Conservation (phyloP, 2,888 invertebrate species). For the Bedellia somnulentella region DNA sequence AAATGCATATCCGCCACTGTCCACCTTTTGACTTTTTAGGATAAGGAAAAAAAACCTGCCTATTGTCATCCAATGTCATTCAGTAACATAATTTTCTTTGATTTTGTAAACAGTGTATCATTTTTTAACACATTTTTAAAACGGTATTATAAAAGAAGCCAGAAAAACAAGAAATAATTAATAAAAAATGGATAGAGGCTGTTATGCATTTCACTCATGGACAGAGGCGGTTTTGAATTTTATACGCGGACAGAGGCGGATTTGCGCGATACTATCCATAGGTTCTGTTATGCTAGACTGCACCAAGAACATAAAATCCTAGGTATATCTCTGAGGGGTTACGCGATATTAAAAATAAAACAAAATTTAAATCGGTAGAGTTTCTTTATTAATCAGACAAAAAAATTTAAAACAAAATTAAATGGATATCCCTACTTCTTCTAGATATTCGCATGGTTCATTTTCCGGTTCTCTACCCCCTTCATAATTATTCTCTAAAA, state of each 20-base stretch:
- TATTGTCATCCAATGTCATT: conserved; percentile 1
- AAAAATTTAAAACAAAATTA: conserved; percentile 1
- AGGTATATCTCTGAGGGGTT: conserved; percentile 1
- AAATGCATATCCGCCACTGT: too few relatives aligned
- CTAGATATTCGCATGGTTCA: too few relatives aligned
- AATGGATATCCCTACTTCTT: too few relatives aligned
- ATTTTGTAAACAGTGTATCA: background rate
- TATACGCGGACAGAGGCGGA: conserved; percentile 1
- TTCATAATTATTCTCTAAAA: too few relatives aligned
- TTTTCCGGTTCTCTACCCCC: too few relatives aligned
- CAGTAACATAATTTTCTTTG: conserved; percentile 1
- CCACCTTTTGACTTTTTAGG: conserved; percentile 1
- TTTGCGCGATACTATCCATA: conserved; percentile 1
- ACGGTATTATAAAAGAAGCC: conserved; percentile 1
- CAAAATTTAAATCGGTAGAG: background rate
- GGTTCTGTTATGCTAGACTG: conserved; percentile 1
- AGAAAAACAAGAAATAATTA: too few relatives aligned
- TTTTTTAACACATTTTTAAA: conserved; percentile 1
- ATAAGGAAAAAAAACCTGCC: conserved; percentile 1
- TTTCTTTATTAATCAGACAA: conserved; percentile 1
- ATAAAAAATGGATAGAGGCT: too few relatives aligned
- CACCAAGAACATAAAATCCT: conserved; percentile 1
- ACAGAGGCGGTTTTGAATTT: conserved; percentile 1
- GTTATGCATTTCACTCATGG: too few relatives aligned
- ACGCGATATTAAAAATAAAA: conserved; percentile 1